phyloP scores from a whole-genome alignment of 2,113 vertebrate genomes.

The Chlorocebus sabaeus region DNA sequence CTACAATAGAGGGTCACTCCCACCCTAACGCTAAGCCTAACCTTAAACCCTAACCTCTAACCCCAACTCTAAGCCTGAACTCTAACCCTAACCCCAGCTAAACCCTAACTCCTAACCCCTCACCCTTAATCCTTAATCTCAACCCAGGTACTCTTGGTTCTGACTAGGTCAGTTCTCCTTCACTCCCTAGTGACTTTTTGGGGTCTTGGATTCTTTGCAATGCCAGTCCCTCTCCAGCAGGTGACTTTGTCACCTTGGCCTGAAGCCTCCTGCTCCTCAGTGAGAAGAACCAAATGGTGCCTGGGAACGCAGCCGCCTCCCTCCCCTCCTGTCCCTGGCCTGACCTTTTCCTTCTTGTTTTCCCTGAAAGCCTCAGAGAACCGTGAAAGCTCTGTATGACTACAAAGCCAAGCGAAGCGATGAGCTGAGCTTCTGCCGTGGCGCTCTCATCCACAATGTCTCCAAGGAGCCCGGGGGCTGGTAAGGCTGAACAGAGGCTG shows the following conservation, averaged over 20 bases:
- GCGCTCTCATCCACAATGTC: conserved; percentile 95
- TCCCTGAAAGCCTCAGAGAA: conserved; percentile 88
- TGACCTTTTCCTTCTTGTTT: conserved; percentile 69
- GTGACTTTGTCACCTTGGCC: conserved; percentile 58
- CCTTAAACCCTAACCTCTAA: no score
- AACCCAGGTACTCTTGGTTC: background rate
- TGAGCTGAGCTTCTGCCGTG: conserved; percentile 91
- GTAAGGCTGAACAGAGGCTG: conserved; percentile 81
- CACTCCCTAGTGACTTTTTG: background rate
- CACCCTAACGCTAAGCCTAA: no score
- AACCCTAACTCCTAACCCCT: no score
- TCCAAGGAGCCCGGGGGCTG: conserved; percentile 90
- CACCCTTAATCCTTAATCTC: no score
- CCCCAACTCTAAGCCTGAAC: no score
- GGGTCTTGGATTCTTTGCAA: background rate
- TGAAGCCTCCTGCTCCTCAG: background rate
- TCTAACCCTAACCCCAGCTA: no score
- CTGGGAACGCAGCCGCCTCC: rapidly evolving
- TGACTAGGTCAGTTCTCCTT: background rate
- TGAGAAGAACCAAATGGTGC: background rate
- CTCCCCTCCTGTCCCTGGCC: background rate
- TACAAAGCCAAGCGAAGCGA: conserved; percentile 90
- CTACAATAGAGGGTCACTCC: no score
- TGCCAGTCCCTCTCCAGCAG: conserved; percentile 62
- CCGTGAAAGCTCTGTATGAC: conserved; percentile 92